A percentile compares a stretch with the other conserved stretches of the same genome.
Conservation (phyloP, 2,797 vertebrate species). For the Phaenicophaeus curvirostris region DNA sequence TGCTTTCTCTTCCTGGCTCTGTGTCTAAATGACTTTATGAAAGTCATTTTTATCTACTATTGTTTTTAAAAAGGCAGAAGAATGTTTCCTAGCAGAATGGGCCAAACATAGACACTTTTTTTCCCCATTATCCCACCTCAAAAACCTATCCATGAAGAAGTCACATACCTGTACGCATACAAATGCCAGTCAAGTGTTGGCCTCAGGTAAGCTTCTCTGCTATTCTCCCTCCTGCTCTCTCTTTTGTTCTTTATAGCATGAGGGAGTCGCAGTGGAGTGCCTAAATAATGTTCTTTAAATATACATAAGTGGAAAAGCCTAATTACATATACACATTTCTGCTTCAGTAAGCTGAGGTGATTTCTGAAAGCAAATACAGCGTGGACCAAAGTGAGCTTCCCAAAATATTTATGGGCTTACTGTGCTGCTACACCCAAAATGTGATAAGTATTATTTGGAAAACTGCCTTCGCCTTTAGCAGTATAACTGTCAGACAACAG, state of each 20-base stretch:
- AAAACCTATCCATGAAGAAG: not conserved
- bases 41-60: slow-evolving; percentile 43
- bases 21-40: slow-evolving; percentile 34
- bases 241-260: slow-evolving; percentile 16
- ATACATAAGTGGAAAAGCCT: slow-evolving; percentile 21
- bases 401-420: slow-evolving; percentile 40
- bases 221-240: not conserved
- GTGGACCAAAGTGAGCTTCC: slow-evolving; percentile 3
- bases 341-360: not conserved
- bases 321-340: slow-evolving; percentile 2
- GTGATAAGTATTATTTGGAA: slow-evolving; percentile 40
- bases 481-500: slow-evolving; percentile 43
- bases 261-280: not conserved
- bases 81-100: not conserved
- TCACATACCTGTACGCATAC: not conserved
- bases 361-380: slow-evolving; percentile 30
- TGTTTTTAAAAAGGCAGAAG: slow-evolving; percentile 51
- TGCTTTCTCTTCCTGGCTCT: slow-evolving; percentile 57
- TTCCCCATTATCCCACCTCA: not conserved
- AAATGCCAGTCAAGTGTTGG: slow-evolving; percentile 4
- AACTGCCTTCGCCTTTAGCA: slow-evolving; percentile 40
- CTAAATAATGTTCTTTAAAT: slow-evolving; percentile 42
- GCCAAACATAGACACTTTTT: not conserved
- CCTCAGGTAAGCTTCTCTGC: not conserved
- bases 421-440: not conserved